Base-by-base conservation (phyloP, 2,888 invertebrate genomes). In the Thelaira solivaga region DNA sequence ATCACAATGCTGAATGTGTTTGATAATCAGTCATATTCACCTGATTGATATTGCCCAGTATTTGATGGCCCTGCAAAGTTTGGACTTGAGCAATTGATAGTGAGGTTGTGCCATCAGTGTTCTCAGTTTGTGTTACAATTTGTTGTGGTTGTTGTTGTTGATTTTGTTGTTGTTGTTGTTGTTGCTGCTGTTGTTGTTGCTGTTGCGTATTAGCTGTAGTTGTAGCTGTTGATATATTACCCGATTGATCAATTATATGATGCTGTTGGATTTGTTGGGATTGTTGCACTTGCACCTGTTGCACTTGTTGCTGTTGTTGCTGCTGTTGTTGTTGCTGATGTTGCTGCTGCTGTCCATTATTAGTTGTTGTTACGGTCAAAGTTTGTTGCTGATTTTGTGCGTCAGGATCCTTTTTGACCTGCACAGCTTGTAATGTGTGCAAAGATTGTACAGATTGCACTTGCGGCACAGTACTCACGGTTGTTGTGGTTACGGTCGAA, bases 351-450 rank as follows among this genome's bases (percentile, higher is more conserved):
- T 85, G 84, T 0, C 71, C 80, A 47, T 67, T 78, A 11, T 74
- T 75, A 18, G 76, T 72, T 7, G 82, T 78, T 69, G 82, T 71
- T 16, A 74, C 74, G 45, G 82, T 79, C 62, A 81, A 77, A 43
- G 81, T 80, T 71, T 80, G 80, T 29, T 76, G 67, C 16, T 86
- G 84, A 55, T 84, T 84, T 61, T 87, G 86, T 79, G 88, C 87
- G 84, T 89, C 89, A 29, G 89, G 89, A 84, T 88, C 88, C 83
- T 90, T 89, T 80, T 89, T 89, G 11, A 89, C 89, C 81, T 88
- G 88, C 31, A 89, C 88, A 20, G 88, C 85, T 77, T 88, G 89
- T 72, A 89, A 67, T 4, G 88, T 88, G 67, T 89, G 89, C 69
- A 89, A 72, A 29, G 88, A 88, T 82, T 88, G 88, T 77, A 89